phyloP scores from a whole-genome alignment of 2,797 vertebrate genomes.

The Phoeniculus purpureus region DNA sequence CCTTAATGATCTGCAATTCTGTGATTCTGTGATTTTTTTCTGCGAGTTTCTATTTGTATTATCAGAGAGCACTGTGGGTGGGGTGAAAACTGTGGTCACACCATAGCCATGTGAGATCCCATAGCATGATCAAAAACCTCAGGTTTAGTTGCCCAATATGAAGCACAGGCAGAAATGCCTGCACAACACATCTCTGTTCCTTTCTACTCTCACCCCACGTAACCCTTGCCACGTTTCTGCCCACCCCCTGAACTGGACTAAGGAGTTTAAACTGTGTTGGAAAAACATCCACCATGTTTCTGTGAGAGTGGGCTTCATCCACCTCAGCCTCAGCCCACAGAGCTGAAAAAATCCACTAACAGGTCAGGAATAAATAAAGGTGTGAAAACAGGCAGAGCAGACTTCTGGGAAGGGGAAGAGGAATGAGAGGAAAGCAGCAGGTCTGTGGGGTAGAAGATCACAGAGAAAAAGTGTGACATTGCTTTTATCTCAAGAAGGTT shows the following conservation, averaged over 20 bases:
- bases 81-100: neutral
- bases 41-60: neutral
- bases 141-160: too few species aligned
- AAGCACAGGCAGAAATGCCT: too few species aligned
- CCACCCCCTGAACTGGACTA: neutral
- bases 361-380: neutral
- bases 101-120: neutral
- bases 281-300: neutral
- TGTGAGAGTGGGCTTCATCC: neutral
- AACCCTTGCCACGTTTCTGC: too few species aligned
- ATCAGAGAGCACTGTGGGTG: neutral
- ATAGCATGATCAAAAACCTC: too few species aligned
- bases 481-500: neutral
- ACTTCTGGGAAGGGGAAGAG: too few species aligned
- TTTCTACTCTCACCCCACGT: too few species aligned
- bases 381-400: neutral
- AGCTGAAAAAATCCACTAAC: neutral
- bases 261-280: neutral
- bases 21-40: neutral
- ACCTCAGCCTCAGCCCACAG: neutral
- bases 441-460: neutral
- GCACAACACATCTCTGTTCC: too few species aligned
- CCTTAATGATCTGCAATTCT: too few species aligned
- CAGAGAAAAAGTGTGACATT: neutral
- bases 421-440: neutral